phyloP scores from a whole-genome alignment of 2,113 vertebrate species.

The Malurus elegans region DNA sequence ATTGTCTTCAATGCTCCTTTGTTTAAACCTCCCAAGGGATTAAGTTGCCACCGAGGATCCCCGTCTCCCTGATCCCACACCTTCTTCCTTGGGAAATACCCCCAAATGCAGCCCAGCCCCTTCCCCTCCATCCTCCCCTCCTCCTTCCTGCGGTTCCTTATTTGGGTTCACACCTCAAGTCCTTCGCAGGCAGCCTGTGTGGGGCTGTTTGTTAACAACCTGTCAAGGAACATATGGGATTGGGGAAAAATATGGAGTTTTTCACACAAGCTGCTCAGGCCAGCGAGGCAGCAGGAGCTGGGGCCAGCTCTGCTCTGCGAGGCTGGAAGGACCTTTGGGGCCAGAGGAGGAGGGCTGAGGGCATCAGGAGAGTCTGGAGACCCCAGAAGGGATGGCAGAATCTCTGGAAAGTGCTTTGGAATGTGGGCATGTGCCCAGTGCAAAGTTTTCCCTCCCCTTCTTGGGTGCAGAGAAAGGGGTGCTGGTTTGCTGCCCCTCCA shows the following conservation, averaged over 20 bases:
- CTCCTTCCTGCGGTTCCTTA: slow-evolving; percentile 46
- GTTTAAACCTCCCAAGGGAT: not conserved
- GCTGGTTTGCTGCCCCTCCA: not conserved
- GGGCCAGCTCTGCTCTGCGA: slow-evolving; percentile 55
- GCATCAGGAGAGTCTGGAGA: slow-evolving; percentile 10
- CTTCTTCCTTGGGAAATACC: not conserved
- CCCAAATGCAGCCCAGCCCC: not conserved
- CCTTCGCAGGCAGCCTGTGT: slow-evolving; percentile 71
- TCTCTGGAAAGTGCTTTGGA: not conserved
- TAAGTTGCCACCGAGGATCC: not conserved
- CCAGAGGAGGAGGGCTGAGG: slow-evolving; percentile 42
- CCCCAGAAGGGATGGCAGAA: not conserved
- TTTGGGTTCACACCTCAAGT: slow-evolving; percentile 72
- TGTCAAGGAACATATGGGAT: slow-evolving; percentile 70
- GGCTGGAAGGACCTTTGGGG: slow-evolving; percentile 20
- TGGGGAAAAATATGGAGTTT: not conserved
- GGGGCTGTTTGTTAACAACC: slow-evolving; percentile 75
- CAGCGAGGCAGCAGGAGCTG: not conserved
- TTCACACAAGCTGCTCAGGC: slow-evolving; percentile 39
- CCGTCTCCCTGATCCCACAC: rapidly evolving
- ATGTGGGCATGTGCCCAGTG: not conserved
- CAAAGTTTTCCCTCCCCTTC: not conserved
- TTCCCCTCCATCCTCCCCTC: not conserved
- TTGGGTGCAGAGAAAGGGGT: not conserved
- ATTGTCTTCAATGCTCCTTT: not conserved